Evolutionary conservation across 2,113 vertebrate species (phyloP).

Genomic region (Saiga tatarica): DNA sequence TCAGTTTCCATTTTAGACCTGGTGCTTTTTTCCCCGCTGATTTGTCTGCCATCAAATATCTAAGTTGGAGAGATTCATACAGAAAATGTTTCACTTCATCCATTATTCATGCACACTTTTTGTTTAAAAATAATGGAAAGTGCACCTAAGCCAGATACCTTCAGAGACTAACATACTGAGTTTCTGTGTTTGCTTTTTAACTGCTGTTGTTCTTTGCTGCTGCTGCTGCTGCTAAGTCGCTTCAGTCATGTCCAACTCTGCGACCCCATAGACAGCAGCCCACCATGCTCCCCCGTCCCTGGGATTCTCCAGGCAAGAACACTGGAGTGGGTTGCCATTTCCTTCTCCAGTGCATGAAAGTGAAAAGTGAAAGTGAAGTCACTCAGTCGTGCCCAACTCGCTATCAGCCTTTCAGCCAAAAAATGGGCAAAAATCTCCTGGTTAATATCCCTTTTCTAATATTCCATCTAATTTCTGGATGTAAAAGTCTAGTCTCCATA

Average conservation of each 20-base stretch:
- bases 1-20: neutral
- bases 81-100: neutral
- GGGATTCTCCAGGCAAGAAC: no score
- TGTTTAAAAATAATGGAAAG: neutral
- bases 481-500: neutral
- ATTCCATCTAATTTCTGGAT: neutral
- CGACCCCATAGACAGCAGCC: no score
- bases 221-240: no score
- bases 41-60: neutral
- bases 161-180: neutral
- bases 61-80: neutral
- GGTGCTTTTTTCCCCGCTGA: neutral
- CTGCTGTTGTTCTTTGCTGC: neutral
- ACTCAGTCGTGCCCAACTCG: no score
- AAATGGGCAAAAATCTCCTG: neutral
- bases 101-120: neutral
- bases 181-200: neutral
- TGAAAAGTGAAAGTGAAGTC: no score
- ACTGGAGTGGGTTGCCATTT: no score
- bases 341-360: no score
- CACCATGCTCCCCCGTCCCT: no score
- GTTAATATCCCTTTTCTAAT: neutral
- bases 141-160: neutral
- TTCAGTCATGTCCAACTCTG: no score
- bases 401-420: neutral